These are phyloP conservation scores for Paragorgia papillata DNA, from an alignment of 92 coral and sea anemone genomes.

Conservation along the genomic window DNA sequence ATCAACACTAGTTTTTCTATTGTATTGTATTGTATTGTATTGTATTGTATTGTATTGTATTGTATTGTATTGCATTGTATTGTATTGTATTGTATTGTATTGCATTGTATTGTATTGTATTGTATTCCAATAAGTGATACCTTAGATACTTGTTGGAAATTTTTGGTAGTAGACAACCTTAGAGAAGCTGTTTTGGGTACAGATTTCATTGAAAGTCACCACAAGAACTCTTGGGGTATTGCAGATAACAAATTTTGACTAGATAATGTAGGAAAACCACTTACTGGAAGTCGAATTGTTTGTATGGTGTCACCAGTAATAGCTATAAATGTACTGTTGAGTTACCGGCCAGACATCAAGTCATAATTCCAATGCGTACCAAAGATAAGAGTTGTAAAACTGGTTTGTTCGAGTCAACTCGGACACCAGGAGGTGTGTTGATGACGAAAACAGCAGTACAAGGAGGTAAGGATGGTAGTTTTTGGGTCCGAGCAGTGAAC, in stretches of 20 bases:
- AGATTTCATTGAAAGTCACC: conserved; percentile 62
- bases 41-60: conserved; percentile 45
- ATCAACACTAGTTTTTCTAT: conserved; percentile 31
- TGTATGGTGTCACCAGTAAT: conserved; percentile 50
- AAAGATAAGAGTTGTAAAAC: conserved; percentile 44
- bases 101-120: conserved; percentile 51
- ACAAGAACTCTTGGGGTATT: conserved; percentile 50
- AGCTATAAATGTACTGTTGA: conserved; percentile 57
- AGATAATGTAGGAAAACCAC: conserved; percentile 49
- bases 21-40: conserved; percentile 52
- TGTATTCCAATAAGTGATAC: conserved; percentile 36
- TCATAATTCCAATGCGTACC: conserved; percentile 55
- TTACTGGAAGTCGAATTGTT: conserved; percentile 36
- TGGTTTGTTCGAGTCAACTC: conserved; percentile 56
- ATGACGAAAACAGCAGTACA: conserved; percentile 58
- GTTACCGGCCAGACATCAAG: conserved; percentile 59
- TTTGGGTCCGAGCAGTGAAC: conserved; percentile 64
- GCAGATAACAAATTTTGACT: conserved; percentile 48
- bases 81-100: conserved; percentile 49
- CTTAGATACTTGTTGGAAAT: conserved; percentile 48
- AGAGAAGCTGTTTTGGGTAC: conserved; percentile 1
- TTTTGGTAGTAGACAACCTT: conserved; percentile 23
- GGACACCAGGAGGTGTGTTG: conserved; percentile 54
- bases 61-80: conserved; percentile 48
- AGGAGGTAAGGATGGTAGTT: conserved; percentile 58